Base-by-base conservation (phyloP, 1,140 invertebrate genomes). In the Papilio helenus region DNA sequence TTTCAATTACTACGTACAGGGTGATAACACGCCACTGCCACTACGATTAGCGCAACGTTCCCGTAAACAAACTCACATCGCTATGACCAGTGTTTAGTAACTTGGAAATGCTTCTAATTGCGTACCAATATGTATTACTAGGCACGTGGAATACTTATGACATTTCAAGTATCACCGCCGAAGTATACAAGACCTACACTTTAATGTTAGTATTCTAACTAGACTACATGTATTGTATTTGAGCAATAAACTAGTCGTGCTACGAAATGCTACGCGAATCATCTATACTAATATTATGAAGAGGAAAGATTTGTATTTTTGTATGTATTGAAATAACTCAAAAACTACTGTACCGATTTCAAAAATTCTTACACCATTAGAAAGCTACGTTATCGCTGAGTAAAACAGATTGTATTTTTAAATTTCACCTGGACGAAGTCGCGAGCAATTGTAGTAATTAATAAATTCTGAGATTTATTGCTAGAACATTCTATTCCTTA, bases 1-100 rank as follows among this genome's bases (percentile, higher is more conserved):
- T 81, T 83, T 81, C 79, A 83, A 81, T 83, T 84, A 84, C 79
- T 76, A 51, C 39, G 42, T 23, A 74, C 42, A 74, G 72, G 72
- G 72, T 76, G 74, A 76, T 76, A 76, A 76, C 74, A 76, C 46
- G 49, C 29, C 44, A 46, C 10, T 46, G 34, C 34, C 3, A 58
- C 18, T 58, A 29, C 74, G 74, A 55, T 76, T 76, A 76, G 49
- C 16, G 29, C 51, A 58, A 68, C 61, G 61, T 68, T 68, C 61
- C 8, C 61, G 61, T 14, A 68, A 68, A 68, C 61, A 61, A 61
- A 61, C 58, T 61, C 58, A 26, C 58, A 68, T 65, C 26, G 49
- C 58, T 65, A 14, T 29, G 61, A 68, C 61, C 61, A 29, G 23
- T 68, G 61, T 68, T 68, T 16, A 68, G 61, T 68, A 68, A 68